phyloP scores from a whole-genome alignment of 2,888 invertebrate species.

The Cinara cedri region DNA sequence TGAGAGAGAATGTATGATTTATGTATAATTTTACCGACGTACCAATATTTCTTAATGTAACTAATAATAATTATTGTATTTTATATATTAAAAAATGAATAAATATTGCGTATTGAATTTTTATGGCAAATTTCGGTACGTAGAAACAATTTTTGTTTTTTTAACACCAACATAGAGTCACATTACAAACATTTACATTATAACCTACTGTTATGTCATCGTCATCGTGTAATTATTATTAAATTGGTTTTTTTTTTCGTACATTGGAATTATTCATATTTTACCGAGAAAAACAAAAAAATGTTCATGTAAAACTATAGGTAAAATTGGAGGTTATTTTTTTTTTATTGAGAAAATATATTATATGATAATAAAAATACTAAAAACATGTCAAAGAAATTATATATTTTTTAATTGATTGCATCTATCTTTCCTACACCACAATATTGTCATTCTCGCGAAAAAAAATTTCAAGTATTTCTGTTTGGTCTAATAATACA shows the following conservation, averaged over 20 bases:
- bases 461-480: too few relatives aligned
- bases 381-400: too few relatives aligned
- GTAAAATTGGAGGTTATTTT: too few relatives aligned
- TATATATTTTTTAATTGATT: too few relatives aligned
- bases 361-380: constrained; percentile 45
- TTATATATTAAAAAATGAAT: neutral
- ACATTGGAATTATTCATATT: constrained; percentile 38
- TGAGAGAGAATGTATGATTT: neutral
- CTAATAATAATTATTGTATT: neutral
- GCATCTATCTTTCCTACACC: too few relatives aligned
- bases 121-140: neutral
- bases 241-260: constrained; percentile 21
- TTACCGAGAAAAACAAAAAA: neutral
- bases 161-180: neutral
- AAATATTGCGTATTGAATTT: too few relatives aligned
- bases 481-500: too few relatives aligned
- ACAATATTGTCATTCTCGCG: too few relatives aligned
- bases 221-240: neutral
- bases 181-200: neutral
- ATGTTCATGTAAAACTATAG: too few relatives aligned
- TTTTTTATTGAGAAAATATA: constrained; percentile 23
- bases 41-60: constrained; percentile 13
- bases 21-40: constrained; percentile 4
- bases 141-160: constrained; percentile 20
- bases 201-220: neutral